Percentiles rank a stretch among this genome's conserved stretches.
phyloP scores from a whole-genome alignment of 2,888 invertebrate species.

The Drosophila emarginata region DNA sequence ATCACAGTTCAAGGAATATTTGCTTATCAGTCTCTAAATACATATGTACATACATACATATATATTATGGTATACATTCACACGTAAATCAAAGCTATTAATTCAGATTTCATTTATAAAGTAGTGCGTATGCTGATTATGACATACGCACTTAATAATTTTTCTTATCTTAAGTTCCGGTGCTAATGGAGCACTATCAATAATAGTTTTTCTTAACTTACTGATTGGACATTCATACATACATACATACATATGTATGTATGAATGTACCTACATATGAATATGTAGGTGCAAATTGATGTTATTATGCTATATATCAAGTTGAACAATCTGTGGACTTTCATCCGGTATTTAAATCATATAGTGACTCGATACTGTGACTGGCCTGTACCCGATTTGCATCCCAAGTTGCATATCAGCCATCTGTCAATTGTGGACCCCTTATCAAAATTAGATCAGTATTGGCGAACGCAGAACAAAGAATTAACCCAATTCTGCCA shows the following conservation, averaged over 20 bases:
- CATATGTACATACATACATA: not conserved
- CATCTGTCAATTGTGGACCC: conserved; percentile 25
- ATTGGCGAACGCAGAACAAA: conserved; percentile 51
- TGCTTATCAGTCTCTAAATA: not conserved
- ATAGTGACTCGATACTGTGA: conserved; percentile 11
- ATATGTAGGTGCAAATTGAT: not conserved
- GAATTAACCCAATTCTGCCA: conserved; percentile 70
- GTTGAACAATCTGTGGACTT: conserved; percentile 19
- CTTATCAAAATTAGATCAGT: conserved; percentile 62
- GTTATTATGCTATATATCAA: not conserved
- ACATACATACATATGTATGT: not conserved
- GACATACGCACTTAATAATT: not conserved
- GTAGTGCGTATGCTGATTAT: not conserved
- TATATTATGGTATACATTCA: not conserved
- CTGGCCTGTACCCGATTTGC: conserved; percentile 9
- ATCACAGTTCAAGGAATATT: not conserved
- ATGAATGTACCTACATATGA: not conserved
- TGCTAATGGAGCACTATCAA: not conserved
- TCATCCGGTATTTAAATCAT: conserved; percentile 24
- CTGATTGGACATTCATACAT: not conserved
- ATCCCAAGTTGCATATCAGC: conserved; percentile 38
- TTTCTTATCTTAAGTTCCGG: conserved; percentile 1
- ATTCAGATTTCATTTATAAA: not conserved
- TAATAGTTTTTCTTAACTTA: not conserved
- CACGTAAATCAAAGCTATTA: not conserved